These are phyloP conservation scores for Mus minutoides DNA, from an alignment of 2,797 vertebrate species.

Conservation along the genomic window DNA sequence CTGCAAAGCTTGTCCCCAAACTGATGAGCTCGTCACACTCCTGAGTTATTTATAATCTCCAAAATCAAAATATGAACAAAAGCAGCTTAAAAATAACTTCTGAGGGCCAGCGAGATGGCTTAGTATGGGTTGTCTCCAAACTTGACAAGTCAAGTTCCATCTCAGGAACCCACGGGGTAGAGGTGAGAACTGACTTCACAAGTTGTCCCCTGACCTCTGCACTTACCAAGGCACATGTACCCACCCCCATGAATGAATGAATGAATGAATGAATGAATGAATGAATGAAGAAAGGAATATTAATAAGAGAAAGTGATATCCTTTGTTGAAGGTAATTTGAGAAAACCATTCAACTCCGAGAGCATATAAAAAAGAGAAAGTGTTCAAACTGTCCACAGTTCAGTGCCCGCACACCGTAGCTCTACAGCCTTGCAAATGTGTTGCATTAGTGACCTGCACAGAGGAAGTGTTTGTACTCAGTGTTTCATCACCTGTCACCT, in stretches of 20 bases:
- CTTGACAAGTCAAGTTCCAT: not conserved
- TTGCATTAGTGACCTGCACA: conserved; percentile 72
- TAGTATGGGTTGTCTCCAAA: not conserved
- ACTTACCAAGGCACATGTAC: not conserved
- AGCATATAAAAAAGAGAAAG: conserved; percentile 22
- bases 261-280: not conserved
- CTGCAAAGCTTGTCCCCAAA: not conserved
- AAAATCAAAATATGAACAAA: not conserved
- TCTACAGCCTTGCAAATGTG: not conserved
- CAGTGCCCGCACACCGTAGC: not conserved
- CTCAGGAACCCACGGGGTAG: not conserved
- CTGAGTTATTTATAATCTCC: conserved; percentile 39
- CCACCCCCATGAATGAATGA: not conserved
- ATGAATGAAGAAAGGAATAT: not conserved
- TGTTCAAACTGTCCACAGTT: not conserved
- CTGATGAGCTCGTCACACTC: not conserved
- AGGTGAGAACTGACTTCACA: not conserved
- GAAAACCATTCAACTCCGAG: not conserved
- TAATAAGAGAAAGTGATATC: not conserved
- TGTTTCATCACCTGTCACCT: conserved; percentile 29
- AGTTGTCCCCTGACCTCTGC: not conserved
- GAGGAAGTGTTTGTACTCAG: conserved; percentile 81
- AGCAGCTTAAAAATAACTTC: not conserved
- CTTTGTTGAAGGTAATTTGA: not conserved
- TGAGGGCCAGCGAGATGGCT: not conserved